Evolutionary conservation across 1,140 invertebrate genomes (phyloP), one percentile per base, ranked within the genome.

Genomic region (Leptinotarsa lineolata): DNA sequence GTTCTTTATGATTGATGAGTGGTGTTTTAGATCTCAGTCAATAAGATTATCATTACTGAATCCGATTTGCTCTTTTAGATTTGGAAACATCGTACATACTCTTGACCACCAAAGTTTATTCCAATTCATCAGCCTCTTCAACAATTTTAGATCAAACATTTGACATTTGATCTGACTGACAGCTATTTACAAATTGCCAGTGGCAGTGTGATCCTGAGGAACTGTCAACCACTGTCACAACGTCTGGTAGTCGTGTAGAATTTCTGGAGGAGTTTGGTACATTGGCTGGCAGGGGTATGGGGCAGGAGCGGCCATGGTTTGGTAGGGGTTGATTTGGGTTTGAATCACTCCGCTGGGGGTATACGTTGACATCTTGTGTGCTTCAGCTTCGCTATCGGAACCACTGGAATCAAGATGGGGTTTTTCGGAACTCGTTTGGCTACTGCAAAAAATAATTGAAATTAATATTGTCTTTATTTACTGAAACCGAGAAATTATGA

Each of bases 151-250:
- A 39, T 39, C 30, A 39, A 39, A 39, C 30, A 39, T 39, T 39
- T 39, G 30, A 39, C 3, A 39, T 39, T 39, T 39, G 30, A 39
- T 39, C 30, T 3, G 8, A 39, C 30, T 11, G 30, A 39, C 48
- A 18, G 15, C 48, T 20, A 63, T 74, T 60, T 78, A 78, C 68
- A 78, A 46, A 65, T 74, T 78, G 67, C 76, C 72, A 75, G 44
- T 72, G 63, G 16, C 18, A 45, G 18, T 68, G 24, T n/a, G 21
- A 44, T 79, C 76, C 60, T 75, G 73, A 30, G 74, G 76, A n/a
- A 74, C 73, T 22, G 71, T 73, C 44, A 84, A 77, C 83, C 82
- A 84, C 72, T 83, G 83, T 84, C 83, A 84, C 83, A 84, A 84
- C 8, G 83, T 80, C 73, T 84, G 83, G 61, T 84, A 84, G 72